Percentiles rank a stretch among this genome's conserved stretches.
Evolutionary conservation across 1,140 invertebrate species (phyloP).

Genomic region (Panagrolaimus sp.): DNA sequence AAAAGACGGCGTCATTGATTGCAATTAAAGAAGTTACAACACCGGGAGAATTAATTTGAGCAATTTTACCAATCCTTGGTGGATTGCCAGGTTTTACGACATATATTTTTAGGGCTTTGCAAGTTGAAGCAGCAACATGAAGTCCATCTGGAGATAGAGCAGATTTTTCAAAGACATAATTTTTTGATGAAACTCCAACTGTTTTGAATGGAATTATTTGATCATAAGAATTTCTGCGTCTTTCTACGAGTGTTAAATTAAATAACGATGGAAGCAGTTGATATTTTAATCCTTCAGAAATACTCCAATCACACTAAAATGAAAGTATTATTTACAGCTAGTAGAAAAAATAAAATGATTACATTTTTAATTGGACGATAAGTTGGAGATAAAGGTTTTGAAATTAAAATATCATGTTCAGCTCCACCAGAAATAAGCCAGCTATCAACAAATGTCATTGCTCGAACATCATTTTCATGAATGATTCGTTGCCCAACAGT

Average conservation of each 20-base stretch:
- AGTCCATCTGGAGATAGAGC: neutral
- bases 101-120: constrained; percentile 5
- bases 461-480: constrained; percentile 40
- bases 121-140: neutral
- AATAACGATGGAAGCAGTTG: constrained; percentile 6
- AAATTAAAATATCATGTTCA: constrained; percentile 42
- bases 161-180: neutral
- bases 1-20: neutral
- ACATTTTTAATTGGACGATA: neutral
- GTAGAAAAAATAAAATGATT: neutral
- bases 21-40: neutral
- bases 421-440: constrained; percentile 45
- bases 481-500: constrained; percentile 34
- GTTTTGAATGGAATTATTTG: neutral
- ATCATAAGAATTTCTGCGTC: neutral
- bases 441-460: constrained; percentile 27
- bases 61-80: neutral
- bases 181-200: neutral
- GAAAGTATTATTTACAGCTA: no score
- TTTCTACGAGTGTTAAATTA: constrained; percentile 1
- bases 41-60: neutral
- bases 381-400: neutral
- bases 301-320: constrained; percentile 5
- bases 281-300: neutral
- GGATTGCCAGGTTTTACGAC: neutral